A percentile compares a stretch with the other conserved stretches of the same genome.
Conservation (phyloP, 2,797 vertebrate genomes). For the Characodon lateralis region DNA sequence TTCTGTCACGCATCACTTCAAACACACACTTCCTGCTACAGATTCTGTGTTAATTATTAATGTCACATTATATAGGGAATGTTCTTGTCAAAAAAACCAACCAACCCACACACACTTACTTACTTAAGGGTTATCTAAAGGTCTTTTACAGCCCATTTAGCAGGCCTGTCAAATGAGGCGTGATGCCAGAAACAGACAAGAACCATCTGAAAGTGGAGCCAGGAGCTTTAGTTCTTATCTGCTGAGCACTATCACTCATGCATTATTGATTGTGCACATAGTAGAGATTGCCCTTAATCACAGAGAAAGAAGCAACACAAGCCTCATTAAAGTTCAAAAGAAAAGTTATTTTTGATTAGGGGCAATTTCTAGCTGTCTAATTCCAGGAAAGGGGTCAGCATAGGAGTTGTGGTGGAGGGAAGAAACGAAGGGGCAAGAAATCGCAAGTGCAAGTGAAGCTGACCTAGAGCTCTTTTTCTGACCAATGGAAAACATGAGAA, state of each 20-base stretch:
- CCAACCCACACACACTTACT: constrained; percentile 36
- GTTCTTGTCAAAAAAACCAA: constrained; percentile 35
- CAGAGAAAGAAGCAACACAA: constrained; percentile 46
- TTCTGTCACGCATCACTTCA: constrained; percentile 6
- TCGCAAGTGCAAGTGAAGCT: constrained; percentile 73
- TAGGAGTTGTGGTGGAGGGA: constrained; percentile 44
- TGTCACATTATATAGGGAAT: constrained; percentile 46
- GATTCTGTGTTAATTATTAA: constrained; percentile 69
- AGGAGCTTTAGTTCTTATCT: constrained; percentile 42
- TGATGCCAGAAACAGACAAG: constrained; percentile 59
- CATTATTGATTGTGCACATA: constrained; percentile 61
- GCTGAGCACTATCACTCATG: constrained; percentile 58
- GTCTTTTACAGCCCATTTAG: constrained; percentile 77
- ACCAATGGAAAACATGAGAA: constrained; percentile 97
- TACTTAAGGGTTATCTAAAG: constrained; percentile 77
- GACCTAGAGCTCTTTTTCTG: constrained; percentile 99
- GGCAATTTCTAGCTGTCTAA: constrained; percentile 63
- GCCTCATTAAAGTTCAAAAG: constrained; percentile 28
- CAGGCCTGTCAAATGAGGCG: constrained; percentile 68
- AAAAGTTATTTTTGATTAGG: constrained; percentile 50
- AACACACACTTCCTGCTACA: constrained; percentile 18
- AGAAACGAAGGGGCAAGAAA: constrained; percentile 45
- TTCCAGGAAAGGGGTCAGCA: constrained; percentile 45
- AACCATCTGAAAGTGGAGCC: constrained; percentile 46
- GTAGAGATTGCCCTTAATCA: constrained; percentile 71